Base-by-base conservation (phyloP, 1,140 invertebrate species). In the Bombus pyrosoma region DNA sequence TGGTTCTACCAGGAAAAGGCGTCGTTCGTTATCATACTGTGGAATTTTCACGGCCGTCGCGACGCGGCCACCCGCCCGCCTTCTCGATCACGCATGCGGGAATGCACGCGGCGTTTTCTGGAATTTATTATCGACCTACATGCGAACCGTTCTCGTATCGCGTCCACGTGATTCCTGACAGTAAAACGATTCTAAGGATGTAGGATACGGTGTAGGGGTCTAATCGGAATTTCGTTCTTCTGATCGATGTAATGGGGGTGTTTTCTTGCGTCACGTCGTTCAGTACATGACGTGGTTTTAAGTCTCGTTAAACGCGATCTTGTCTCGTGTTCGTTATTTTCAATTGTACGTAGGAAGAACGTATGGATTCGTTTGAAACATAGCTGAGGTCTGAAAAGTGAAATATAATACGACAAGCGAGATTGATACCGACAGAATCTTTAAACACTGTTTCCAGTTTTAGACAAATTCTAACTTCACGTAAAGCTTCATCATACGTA, bases 21-120 rank as follows among this genome's bases (percentile, higher is more conserved):
- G 47, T 77, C 77, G 66, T 59, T 37, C 59, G 78, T 89, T 89
- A 89, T 86, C 84, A 75, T 39, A 4, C 32, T 28, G 28, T 69
- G 81, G 77, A 80, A 89, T 89, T 89, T 89, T 89, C 81, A 62
- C 68, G 25, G 57, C 66, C 76, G 25, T 69, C 47, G 34, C 66
- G 34, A 25, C 68, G 15, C 3, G 18, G 18, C 47, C 47, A 53
- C 47, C 47, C 47, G 47, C 39, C 13, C 28, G 18, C n/a, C 25
- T 9, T n/a, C 59, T 53, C 34, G 41, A 43, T 47, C 53, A 64
- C 68, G 41, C 83, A 41, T 85, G 68, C 64, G 39, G 82, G 82
- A 78, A 84, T 84, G 83, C 53, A 25, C 2, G 25, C 22, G 28
- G 2, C 41, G 76, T 80, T 85, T 85, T 80, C 15, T 64, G 39